Evolutionary conservation across 2,888 invertebrate genomes (phyloP).

Genomic region (Volucella inanis): DNA sequence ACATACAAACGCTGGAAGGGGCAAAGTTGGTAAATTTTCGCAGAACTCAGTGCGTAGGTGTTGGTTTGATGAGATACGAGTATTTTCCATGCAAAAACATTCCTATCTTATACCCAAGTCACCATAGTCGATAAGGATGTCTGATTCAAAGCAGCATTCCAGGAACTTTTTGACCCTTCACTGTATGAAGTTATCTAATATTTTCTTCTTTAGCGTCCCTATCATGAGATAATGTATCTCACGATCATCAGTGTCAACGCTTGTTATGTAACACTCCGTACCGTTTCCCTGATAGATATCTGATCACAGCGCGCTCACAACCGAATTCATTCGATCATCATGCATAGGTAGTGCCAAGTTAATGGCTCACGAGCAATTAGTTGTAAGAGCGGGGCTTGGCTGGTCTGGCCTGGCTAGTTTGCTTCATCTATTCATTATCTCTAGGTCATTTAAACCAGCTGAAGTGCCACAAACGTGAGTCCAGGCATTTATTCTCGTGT

Average conservation of each 20-base stretch:
- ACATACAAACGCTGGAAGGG: too few species aligned
- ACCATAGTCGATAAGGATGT: not conserved
- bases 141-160: slow-evolving; percentile 22
- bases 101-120: slow-evolving; percentile 12
- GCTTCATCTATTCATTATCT: slow-evolving; percentile 58
- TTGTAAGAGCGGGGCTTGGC: slow-evolving; percentile 51
- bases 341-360: slow-evolving; percentile 42
- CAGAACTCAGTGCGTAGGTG: slow-evolving; percentile 18
- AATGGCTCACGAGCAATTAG: slow-evolving; percentile 73
- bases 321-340: slow-evolving; percentile 59
- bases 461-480: slow-evolving; percentile 69
- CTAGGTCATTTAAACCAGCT: slow-evolving; percentile 37
- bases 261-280: slow-evolving; percentile 68
- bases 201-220: slow-evolving; percentile 2
- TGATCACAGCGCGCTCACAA: slow-evolving; percentile 43
- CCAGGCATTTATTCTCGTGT: slow-evolving; percentile 50
- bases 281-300: slow-evolving; percentile 63
- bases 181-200: slow-evolving; percentile 53
- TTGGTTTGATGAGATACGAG: slow-evolving; percentile 45
- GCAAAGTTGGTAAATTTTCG: too few species aligned
- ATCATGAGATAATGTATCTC: slow-evolving; percentile 59
- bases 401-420: slow-evolving; percentile 5
- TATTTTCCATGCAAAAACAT: not conserved
- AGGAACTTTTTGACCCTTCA: slow-evolving; percentile 25
- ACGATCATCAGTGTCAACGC: slow-evolving; percentile 60